Evolutionary conservation across 2,888 invertebrate species (phyloP).

Genomic region (Agrotis puta): DNA sequence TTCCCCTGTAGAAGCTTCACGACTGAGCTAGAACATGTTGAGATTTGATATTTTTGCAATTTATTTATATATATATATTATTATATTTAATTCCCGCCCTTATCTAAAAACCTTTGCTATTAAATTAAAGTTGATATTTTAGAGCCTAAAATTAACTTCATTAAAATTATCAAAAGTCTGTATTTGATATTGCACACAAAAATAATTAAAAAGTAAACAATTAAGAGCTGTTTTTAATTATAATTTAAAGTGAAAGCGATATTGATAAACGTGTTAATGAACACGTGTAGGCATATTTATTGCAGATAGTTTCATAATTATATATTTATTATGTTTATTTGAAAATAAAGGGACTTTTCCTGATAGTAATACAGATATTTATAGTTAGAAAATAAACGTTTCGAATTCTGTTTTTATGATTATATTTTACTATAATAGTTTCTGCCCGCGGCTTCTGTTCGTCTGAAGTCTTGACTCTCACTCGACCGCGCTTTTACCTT

Average conservation of each 20-base stretch:
- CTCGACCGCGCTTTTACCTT: no score
- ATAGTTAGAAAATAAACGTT: neutral
- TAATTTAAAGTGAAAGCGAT: slow-evolving; percentile 18
- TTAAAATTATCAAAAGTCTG: neutral
- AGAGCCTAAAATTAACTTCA: neutral
- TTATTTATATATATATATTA: no score
- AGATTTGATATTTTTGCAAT: no score
- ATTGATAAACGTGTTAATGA: neutral
- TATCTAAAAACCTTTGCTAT: no score
- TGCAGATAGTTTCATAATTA: neutral
- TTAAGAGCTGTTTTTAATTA: slow-evolving; percentile 12
- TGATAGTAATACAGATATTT: neutral
- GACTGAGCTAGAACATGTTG: no score
- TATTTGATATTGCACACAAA: neutral
- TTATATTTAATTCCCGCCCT: no score
- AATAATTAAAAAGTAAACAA: neutral
- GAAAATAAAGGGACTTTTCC: slow-evolving; percentile 1
- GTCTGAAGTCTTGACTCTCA: no score
- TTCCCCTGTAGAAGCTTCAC: no score
- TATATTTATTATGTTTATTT: neutral
- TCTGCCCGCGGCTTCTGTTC: no score
- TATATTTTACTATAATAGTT: no score
- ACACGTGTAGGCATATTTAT: slow-evolving; percentile 31
- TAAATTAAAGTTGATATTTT: no score
- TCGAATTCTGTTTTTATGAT: no score